Base-by-base conservation (phyloP, 2,113 vertebrate species). In the Zapus hudsonius region DNA sequence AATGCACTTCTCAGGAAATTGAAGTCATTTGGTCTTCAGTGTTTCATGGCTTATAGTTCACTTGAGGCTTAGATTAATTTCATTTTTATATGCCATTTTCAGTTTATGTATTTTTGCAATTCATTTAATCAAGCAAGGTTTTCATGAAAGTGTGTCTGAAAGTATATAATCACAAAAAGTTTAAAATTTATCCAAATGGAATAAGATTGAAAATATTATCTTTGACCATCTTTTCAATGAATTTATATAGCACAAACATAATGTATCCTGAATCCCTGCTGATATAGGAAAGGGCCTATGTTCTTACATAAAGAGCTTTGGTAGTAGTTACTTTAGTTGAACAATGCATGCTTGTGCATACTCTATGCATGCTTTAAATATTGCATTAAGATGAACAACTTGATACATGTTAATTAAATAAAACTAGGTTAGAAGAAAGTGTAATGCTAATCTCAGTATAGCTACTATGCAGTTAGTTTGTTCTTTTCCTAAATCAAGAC, bases 61-160 rank as follows among this genome's bases (percentile, higher is more conserved):
- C 42, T 87, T 72, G 82, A 95, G n/a, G 17, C 25, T 92, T 59
- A 82, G 61, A 96, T 94, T 95, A 97, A 93, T 87, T 66, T 80
- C 79, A 76, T 83, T 95, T 96, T 92, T 94, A 81, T 40, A 79
- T 94, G 29, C 13, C 16, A 73, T 94, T 92, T 96, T 90, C 59
- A 16, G 7, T 80, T 19, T 31, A n/a, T 70, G 15, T 83, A 83
- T 85, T 96, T 81, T 86, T 94, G 13, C 20, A 92, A 16, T 96
- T 96, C 83, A 76, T 94, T 95, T 94, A 96, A 85, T 78, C 27
- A 90, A 42, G 12, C 22, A 36, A 59, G 66, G n/a, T 13, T 2
- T 64, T 97, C n/a, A 33, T 36, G 85, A 87, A 85, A 66, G 3
- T 74, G 44, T 78, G 40, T 74, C 83, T 66, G 63, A 93, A 93